These are phyloP conservation scores for Anser brachyrhynchus DNA, from an alignment of 2,113 vertebrate species.

Conservation along the genomic window DNA sequence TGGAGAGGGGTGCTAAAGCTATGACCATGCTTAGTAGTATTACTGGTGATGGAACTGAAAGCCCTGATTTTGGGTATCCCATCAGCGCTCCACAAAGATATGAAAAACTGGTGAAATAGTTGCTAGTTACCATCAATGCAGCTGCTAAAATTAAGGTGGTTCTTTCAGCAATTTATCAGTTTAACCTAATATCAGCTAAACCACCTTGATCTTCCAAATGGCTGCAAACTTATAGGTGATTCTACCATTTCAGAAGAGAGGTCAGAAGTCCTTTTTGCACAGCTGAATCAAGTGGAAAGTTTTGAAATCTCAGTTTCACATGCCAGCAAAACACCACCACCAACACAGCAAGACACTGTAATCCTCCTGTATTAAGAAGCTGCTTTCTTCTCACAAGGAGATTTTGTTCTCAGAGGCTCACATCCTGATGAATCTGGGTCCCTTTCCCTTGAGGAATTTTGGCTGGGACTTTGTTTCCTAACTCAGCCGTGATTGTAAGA, in stretches of 20 bases:
- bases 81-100: neutral
- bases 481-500: conserved; percentile 29
- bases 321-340: neutral
- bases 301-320: conserved; percentile 44
- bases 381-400: conserved; percentile 50
- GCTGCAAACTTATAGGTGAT: neutral
- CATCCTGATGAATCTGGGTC: conserved; percentile 38
- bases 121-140: neutral
- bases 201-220: neutral
- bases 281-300: conserved; percentile 41
- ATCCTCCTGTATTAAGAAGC: conserved; percentile 31
- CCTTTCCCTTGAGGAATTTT: conserved; percentile 56
- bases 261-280: neutral
- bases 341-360: neutral
- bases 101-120: neutral
- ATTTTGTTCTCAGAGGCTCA: conserved; percentile 56
- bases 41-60: neutral
- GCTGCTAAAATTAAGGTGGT: neutral
- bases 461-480: conserved; percentile 46
- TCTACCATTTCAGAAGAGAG: neutral
- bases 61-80: neutral
- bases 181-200: neutral
- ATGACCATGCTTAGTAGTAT: neutral
- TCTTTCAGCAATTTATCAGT: neutral
- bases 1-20: neutral